These are phyloP conservation scores for Orgyia antiqua DNA, from an alignment of 2,888 invertebrate genomes.

Conservation along the genomic window DNA sequence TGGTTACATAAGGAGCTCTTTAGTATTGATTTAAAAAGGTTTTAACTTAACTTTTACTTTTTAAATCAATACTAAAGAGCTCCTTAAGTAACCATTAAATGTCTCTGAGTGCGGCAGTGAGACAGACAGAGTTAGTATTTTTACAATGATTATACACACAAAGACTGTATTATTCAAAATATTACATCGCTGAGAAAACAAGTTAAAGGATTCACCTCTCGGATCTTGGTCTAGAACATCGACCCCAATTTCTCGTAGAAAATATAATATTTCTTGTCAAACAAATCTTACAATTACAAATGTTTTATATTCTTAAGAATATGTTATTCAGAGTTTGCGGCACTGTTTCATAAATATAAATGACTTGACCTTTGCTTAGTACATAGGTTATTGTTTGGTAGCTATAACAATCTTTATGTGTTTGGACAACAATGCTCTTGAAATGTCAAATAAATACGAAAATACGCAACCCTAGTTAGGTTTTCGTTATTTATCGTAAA, in stretches of 20 bases:
- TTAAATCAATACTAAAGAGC: no score
- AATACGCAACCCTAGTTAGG: constrained; percentile 7
- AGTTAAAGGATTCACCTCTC: no score
- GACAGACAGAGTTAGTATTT: constrained; percentile 7
- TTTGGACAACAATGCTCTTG: constrained; percentile 16
- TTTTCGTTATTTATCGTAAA: neutral
- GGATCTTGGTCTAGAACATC: no score
- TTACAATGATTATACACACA: constrained; percentile 28
- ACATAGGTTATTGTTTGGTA: constrained; percentile 9
- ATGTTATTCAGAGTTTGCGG: constrained; percentile 16
- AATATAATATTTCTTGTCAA: constrained; percentile 21
- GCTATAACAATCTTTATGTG: constrained; percentile 14
- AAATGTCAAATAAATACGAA: constrained; percentile 20
- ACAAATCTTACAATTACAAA: constrained; percentile 13
- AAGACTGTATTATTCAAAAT: no score
- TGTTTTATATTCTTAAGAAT: constrained; percentile 21
- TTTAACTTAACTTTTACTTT: no score
- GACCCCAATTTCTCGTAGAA: constrained; percentile 15
- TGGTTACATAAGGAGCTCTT: no score
- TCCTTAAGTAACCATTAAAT: no score
- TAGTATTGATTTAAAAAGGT: no score
- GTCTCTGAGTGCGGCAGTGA: no score
- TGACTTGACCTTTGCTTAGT: constrained; percentile 19
- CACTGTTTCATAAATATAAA: constrained; percentile 8
- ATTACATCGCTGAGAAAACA: no score